Evolutionary conservation across 2,888 invertebrate genomes (phyloP).

Genomic region (Tachystola acroxantha): DNA sequence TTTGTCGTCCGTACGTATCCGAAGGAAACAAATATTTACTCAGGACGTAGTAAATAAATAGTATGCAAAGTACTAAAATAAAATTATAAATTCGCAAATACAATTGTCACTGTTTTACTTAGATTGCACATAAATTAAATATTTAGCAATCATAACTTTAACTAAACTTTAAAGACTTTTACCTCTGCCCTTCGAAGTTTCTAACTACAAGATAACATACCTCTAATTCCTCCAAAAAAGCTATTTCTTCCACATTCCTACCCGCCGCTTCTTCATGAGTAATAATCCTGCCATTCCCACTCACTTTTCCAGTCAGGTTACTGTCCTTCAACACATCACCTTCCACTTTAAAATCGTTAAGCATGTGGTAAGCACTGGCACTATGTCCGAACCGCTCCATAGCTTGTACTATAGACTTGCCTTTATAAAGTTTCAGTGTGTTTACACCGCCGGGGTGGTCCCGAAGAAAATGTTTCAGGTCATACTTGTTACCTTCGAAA

Average conservation of each 20-base stretch:
- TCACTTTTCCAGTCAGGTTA: conserved; percentile 54
- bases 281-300: conserved; percentile 58
- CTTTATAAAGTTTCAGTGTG: conserved; percentile 77
- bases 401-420: conserved; percentile 71
- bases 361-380: conserved; percentile 80
- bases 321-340: conserved; percentile 64
- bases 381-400: conserved; percentile 80
- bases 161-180: too few species aligned
- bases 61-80: too few species aligned
- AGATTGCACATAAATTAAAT: too few species aligned
- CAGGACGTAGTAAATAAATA: too few species aligned
- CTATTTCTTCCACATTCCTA: conserved; percentile 45
- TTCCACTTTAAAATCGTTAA: conserved; percentile 77
- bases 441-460: conserved; percentile 87
- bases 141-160: too few species aligned
- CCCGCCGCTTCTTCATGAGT: conserved; percentile 44
- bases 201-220: conserved; percentile 25
- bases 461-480: conserved; percentile 80
- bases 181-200: too few species aligned
- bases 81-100: too few species aligned
- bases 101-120: too few species aligned
- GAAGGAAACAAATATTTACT: too few species aligned
- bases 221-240: conserved; percentile 62
- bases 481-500: conserved; percentile 75
- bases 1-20: too few species aligned